Base-by-base conservation (phyloP, 2,113 vertebrate genomes). In the Rhabdornis inornatus region DNA sequence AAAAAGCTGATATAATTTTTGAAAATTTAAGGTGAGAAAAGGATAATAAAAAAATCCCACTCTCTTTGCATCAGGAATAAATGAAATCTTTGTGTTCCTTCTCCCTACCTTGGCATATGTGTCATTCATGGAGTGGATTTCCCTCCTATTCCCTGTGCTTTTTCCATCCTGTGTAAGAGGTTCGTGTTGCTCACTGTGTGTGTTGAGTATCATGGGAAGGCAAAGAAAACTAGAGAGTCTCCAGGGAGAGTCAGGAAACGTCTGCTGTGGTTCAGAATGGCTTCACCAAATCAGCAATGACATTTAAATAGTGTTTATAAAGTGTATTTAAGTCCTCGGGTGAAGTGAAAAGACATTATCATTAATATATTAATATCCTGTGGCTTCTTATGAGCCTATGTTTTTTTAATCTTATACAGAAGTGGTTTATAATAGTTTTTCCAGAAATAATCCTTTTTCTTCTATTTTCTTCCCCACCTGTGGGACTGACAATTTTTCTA, bases 311-410 rank as follows among this genome's bases (percentile, higher is more conserved):
- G 60, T 44, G 17, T 87, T 95, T 90, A 60, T 78, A 91, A 89
- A 90, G 35, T 33, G 40, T 71, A 63, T 94, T 91, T 87, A 82
- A 92, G 64, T 68, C 65, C 69, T 84, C 6, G 22, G 45, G 47
- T 91, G 60, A 84, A 92, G 40, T 66, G 52, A 89, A 84, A 94
- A 82, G 72, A 63, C 59, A 55, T 90, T 87, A 84, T 84, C 78
- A 78, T 75, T 87, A 94, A 95, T 87, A 70, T 68, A 84, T 71
- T 89, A 94, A 94, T 87, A 93, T 84, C 60, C 72, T 60, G 50
- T 75, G 65, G 35, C 64, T 93, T 71, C 72, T 90, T 77, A 70
- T 27, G 59, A 74, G 50, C 45, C 24, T 92, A 8, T 92, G 55
- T 63, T 83, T 85, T 91, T 88, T 55, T 1, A 77, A 80, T 86